Base-by-base conservation (phyloP, 2,113 vertebrate species). In the Elgaria multicarinata region DNA sequence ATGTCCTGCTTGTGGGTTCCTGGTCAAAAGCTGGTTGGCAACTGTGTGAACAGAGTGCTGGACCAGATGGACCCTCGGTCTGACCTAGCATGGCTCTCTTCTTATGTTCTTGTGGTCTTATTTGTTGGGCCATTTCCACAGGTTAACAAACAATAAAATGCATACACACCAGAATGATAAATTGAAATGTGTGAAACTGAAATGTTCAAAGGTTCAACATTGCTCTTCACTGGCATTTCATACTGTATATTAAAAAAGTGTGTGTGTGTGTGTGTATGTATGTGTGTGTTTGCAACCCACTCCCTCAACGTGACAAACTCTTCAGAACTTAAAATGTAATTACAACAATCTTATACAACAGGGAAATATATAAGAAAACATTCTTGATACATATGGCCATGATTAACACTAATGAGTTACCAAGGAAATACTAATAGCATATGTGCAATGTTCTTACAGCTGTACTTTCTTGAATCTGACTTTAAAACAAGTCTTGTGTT, bases 401-500 rank as follows among this genome's bases (percentile, higher is more conserved):
- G 24, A 55, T 58, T 83, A 71, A 12, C 5, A 86, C 94, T 85
- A 46, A 44, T 77, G 20, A 66, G 55, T 87, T 64, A 36, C 36
- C 39, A 33, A 33, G 36, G 6, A 74, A 88, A 74, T 67, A 44
- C 26, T 83, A 83, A 67, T 67, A 67, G 64, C 62, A 12, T 77
- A 13, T 62, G 31, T 74, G n/a, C 14, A 74, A 13, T 7, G 88
- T 90, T 90, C 74, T 86, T 79, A n/a, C 75, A 18, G 79, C 50
- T 85, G 26, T 71, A 67, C 74, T 90, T 55, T 16, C 84, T 88
- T 53, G 89, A 86, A 78, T 91, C 81, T 90, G 4, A n/a, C 69
- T 33, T 39, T 22, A 80, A 78, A 67, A 86, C 20, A 9, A 0
- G 0, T 71, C 64, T 83, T 72, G 53, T 91, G 84, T 69, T 71